Evolutionary conservation across 2,797 vertebrate genomes (phyloP), one percentile per base, ranked within the genome.

Genomic region (Crocodylus rhombifer): DNA sequence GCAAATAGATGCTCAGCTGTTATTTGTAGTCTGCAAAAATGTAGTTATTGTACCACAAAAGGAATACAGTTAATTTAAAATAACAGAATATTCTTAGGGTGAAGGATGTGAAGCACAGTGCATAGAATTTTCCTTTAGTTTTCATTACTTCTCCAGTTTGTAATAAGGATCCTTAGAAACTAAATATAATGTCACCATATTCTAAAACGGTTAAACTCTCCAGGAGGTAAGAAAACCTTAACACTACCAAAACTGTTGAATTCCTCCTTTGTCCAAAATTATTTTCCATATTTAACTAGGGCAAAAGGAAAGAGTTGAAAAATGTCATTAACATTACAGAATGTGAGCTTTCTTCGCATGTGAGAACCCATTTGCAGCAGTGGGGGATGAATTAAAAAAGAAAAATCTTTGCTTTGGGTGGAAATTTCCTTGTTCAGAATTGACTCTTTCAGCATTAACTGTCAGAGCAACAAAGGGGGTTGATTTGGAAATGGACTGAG

Each of bases 1-100:
- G 71, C 93, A 95, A 97, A 95, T 95, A 96, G 93, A 94, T 88
- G 79, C 69, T 36, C 26, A 84, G 60, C 42, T 90, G 65, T 79
- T 95, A 86, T 82, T 92, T 93, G 42, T 82, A 95, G 80, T 87
- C 75, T 42, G 65, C 86, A 95, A 94, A 86, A 51, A 91, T 83
- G 33, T 95, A 95, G 78, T n/a, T 64, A 90, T 56, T 82, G 64
- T 65, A 91, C 60, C 71, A 95, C 3, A 2, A 82, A 95, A 64
- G 60, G 83, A 84, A 94, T 85, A 84, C 9, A n/a, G 56, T 89
- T 84, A 87, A 74, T 95, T 95, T 89, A 90, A 94, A 94, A 95
- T 87, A 95, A 94, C 25, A 57, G 42, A 94, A 74, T 51, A 82
- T 21, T 65, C 30, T 42, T 92, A 75, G 61, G 84, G 28, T 87